phyloP scores from a whole-genome alignment of 2,113 vertebrate genomes.

The Cyanoramphus novaezelandiae region DNA sequence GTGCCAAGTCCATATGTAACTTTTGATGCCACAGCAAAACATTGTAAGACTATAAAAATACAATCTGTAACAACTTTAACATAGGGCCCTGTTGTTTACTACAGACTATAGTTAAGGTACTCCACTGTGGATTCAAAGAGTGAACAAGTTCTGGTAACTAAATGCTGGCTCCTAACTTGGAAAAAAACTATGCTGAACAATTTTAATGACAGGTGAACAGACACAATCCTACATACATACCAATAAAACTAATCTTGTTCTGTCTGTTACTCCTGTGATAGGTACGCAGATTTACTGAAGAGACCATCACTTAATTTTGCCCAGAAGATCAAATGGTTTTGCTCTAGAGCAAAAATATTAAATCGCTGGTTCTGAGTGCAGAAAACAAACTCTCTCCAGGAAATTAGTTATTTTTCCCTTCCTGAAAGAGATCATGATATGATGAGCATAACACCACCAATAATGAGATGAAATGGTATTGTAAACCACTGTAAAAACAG shows the following conservation, averaged over 20 bases:
- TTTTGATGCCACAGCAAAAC: neutral
- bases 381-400: neutral
- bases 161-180: neutral
- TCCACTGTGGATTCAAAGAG: neutral
- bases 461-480: neutral
- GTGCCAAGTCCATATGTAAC: neutral
- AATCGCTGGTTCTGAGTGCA: neutral
- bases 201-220: neutral
- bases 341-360: neutral
- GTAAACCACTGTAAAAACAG: constrained; percentile 5
- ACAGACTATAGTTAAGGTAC: neutral
- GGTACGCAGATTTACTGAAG: neutral
- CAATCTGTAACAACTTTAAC: neutral
- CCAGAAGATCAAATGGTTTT: neutral
- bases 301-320: neutral
- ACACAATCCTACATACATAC: neutral
- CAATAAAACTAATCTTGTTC: neutral
- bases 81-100: neutral
- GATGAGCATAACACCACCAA: neutral
- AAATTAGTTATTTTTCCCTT: constrained; percentile 29
- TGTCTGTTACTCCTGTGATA: neutral
- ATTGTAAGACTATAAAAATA: neutral
- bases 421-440: neutral
- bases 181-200: neutral
- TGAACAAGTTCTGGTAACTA: neutral